Conservation (phyloP, 2,888 invertebrate species). For the Lissocephala sabroskyi region DNA sequence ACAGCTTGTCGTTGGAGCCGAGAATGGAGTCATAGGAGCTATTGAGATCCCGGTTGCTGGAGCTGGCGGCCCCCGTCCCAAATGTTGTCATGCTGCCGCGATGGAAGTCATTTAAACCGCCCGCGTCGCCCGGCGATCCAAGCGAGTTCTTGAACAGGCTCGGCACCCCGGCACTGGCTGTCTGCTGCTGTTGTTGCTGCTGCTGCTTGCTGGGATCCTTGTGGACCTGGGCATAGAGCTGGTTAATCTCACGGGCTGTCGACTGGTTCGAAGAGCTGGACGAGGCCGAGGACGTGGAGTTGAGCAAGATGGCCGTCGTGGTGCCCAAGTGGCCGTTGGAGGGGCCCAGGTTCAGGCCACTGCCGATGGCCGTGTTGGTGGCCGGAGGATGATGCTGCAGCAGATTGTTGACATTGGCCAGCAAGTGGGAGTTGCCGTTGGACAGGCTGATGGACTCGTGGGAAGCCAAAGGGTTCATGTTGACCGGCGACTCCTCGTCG, state of each 20-base stretch:
- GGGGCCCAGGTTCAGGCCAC: slow-evolving; percentile 13
- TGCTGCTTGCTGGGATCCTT: slow-evolving; percentile 73
- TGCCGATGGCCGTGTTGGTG: slow-evolving; percentile 25
- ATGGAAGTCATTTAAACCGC: slow-evolving; percentile 61
- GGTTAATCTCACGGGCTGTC: slow-evolving; percentile 70
- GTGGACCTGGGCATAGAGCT: slow-evolving; percentile 75
- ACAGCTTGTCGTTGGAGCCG: slow-evolving; percentile 72
- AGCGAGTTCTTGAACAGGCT: slow-evolving; percentile 66
- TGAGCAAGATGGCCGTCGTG: slow-evolving; percentile 67
- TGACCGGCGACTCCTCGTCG: slow-evolving; percentile 56
- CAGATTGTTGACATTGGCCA: slow-evolving; percentile 72
- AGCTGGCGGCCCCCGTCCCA: slow-evolving; percentile 49
- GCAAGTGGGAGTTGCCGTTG: slow-evolving; percentile 72
- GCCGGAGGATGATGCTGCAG: slow-evolving; percentile 59
- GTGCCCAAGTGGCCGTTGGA: slow-evolving; percentile 58
- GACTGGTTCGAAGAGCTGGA: slow-evolving; percentile 57
- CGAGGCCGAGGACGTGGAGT: slow-evolving; percentile 60
- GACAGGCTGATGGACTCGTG: slow-evolving; percentile 71
- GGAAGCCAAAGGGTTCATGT: slow-evolving; percentile 15
- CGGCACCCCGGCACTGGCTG: slow-evolving; percentile 53
- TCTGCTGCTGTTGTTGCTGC: slow-evolving; percentile 25
- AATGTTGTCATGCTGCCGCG: slow-evolving; percentile 69
- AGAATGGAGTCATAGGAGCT: slow-evolving; percentile 73
- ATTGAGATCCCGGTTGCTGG: slow-evolving; percentile 70
- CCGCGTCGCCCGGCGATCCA: slow-evolving; percentile 58